phyloP scores from a whole-genome alignment of 2,888 invertebrate species.

The Drosophila fulvimacula region DNA sequence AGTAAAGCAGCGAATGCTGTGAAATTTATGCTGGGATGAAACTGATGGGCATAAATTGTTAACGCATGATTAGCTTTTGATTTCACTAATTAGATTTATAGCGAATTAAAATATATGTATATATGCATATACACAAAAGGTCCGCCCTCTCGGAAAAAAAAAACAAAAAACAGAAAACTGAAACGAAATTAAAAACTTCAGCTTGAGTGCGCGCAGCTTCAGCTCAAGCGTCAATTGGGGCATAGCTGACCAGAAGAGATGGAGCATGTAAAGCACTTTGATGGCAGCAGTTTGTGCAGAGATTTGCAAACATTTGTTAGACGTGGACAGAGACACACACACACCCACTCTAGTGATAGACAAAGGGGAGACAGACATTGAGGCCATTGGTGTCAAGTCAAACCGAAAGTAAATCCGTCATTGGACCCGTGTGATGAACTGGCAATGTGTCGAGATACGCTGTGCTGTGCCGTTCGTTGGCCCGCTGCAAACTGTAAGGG shows the following conservation, averaged over 20 bases:
- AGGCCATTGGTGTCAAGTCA: slow-evolving; percentile 66
- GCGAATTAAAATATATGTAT: slow-evolving; percentile 65
- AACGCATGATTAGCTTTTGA: slow-evolving; percentile 77
- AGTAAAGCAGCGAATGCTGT: neutral
- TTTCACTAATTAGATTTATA: slow-evolving; percentile 79
- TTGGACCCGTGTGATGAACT: slow-evolving; percentile 75
- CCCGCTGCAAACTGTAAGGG: slow-evolving; percentile 23
- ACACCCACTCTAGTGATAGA: neutral
- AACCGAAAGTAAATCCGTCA: slow-evolving; percentile 72
- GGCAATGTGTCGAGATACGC: slow-evolving; percentile 71
- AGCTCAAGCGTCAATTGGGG: neutral
- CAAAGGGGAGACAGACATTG: slow-evolving; percentile 37
- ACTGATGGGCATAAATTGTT: slow-evolving; percentile 77
- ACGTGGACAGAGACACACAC: neutral
- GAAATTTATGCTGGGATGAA: slow-evolving; percentile 55
- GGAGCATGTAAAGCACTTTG: slow-evolving; percentile 56
- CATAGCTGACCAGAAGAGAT: slow-evolving; percentile 4
- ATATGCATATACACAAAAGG: neutral
- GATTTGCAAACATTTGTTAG: slow-evolving; percentile 76
- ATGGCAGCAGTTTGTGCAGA: slow-evolving; percentile 63
- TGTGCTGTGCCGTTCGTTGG: slow-evolving; percentile 31
- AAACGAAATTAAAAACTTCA: slow-evolving; percentile 67
- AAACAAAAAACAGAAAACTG: neutral
- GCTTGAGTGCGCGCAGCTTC: slow-evolving; percentile 49
- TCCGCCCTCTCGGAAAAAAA: neutral